Evolutionary conservation across 2,888 invertebrate genomes (phyloP).

Genomic region (Leptinotarsa juncta): DNA sequence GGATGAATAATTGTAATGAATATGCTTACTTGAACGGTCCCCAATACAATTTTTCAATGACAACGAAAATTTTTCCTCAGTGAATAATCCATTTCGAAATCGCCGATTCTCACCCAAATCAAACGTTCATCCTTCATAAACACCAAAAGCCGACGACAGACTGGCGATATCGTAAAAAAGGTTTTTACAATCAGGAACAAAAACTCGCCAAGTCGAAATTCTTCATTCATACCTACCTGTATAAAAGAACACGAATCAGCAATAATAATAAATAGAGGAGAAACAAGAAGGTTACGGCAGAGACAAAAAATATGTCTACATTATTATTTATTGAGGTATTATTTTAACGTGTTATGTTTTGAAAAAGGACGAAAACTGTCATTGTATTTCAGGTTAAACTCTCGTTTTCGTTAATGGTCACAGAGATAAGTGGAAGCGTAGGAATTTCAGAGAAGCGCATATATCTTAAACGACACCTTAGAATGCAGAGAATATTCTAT

Average conservation of each 20-base stretch:
- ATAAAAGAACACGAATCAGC: slow-evolving; percentile 36
- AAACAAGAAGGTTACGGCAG: slow-evolving; percentile 29
- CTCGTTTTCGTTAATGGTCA: slow-evolving; percentile 61
- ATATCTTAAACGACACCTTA: slow-evolving; percentile 62
- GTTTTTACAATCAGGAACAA: slow-evolving; percentile 23
- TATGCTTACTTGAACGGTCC: too few relatives aligned
- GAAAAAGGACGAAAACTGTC: slow-evolving; percentile 51
- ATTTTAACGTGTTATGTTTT: slow-evolving; percentile 48
- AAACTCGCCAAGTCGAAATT: slow-evolving; percentile 17
- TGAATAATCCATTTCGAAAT: too few relatives aligned
- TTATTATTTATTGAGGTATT: slow-evolving; percentile 51
- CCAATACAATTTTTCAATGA: too few relatives aligned
- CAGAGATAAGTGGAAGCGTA: slow-evolving; percentile 58
- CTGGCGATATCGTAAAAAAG: slow-evolving; percentile 4
- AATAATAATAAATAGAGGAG: slow-evolving; percentile 42
- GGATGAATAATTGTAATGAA: too few relatives aligned
- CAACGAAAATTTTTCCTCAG: too few relatives aligned
- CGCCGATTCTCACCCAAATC: too few relatives aligned
- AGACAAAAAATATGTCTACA: slow-evolving; percentile 42
- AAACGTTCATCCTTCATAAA: neutral
- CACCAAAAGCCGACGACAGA: slow-evolving; percentile 2
- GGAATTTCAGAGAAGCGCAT: slow-evolving; percentile 60
- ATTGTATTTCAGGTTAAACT: slow-evolving; percentile 55
- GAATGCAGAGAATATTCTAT: slow-evolving; percentile 62
- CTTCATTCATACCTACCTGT: slow-evolving; percentile 18